Base-by-base conservation (phyloP, 2,797 vertebrate species). In the Melanotaenia boesemani region DNA sequence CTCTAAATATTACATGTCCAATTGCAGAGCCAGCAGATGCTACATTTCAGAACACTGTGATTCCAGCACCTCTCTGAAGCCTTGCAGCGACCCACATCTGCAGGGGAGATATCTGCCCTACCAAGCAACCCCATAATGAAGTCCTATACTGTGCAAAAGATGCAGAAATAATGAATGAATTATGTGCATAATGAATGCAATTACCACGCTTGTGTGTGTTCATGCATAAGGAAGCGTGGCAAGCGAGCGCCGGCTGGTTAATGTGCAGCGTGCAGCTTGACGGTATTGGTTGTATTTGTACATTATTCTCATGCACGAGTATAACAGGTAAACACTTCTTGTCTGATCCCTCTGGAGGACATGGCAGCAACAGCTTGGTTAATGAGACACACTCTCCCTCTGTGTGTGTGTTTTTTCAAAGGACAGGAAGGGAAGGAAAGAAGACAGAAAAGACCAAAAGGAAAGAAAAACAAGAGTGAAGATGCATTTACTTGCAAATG, bases 361-460 rank as follows among this genome's bases (percentile, higher is more conserved):
- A 63, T 71, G 66, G 61, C 70, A 24, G 63, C 61, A 34, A 66
- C 61, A 69, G 83, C 81, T 87, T 59, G 48, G 55, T 77, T 93
- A 92, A 92, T 92, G 90, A 90, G 87, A 76, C 71, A 56, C 77
- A 76, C 67, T 83, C 44, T 72, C 3, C 73, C 50, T 62, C 46
- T 46, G 6, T 52, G 73, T 63, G 36, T 76, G 59, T 70, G 37
- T 77, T 22, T 63, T 32, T 71, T 63, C 44, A 46, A 68, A 3
- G 26, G 12, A 62, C 18, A 39, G 16, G 39, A 61, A 70, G 52
- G 16, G 44, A 63, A 70, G 52, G 8, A 16, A 70, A 65, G 39
- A 39, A 70, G 18, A n/a, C 6, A 20, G 18, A 48, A 20, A 48
- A 48, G 18, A n/a, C 18, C 18, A 20, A n/a, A 48, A 48, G 18